These are phyloP conservation scores for Keiferia lycopersicella DNA, from an alignment of 2,888 invertebrate species.

Conservation along the genomic window DNA sequence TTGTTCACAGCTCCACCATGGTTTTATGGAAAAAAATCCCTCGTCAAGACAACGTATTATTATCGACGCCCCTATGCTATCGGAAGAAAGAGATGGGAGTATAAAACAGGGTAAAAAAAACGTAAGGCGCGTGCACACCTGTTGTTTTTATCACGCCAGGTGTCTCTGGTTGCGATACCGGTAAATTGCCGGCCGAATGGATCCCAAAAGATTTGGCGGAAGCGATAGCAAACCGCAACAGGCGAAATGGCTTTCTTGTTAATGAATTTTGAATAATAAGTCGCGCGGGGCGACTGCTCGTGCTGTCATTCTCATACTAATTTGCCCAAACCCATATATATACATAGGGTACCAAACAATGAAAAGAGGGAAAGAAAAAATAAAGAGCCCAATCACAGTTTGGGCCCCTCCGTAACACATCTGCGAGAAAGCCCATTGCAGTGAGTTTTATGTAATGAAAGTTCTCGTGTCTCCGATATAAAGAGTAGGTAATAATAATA, in stretches of 20 bases:
- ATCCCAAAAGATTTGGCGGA: conserved; percentile 1
- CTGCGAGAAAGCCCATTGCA: conserved; percentile 15
- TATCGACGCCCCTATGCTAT: conserved; percentile 36
- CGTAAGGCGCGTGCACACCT: conserved; percentile 63
- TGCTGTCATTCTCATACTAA: no score
- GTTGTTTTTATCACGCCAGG: conserved; percentile 53
- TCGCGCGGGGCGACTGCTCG: no score
- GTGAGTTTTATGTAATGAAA: conserved; percentile 21
- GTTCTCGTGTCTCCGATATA: conserved; percentile 22
- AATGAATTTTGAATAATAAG: neutral
- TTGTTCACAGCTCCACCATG: conserved; percentile 9
- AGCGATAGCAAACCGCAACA: conserved; percentile 5
- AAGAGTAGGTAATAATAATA: conserved; percentile 36
- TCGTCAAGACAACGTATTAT: conserved; percentile 23
- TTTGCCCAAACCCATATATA: no score
- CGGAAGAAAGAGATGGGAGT: conserved; percentile 41
- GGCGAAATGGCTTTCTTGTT: neutral
- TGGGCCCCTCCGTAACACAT: conserved; percentile 9
- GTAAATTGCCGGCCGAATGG: conserved; percentile 38
- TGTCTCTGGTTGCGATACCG: conserved; percentile 53
- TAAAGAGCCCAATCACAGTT: neutral
- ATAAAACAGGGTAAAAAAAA: conserved; percentile 35
- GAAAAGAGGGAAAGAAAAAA: neutral
- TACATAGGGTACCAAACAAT: no score
- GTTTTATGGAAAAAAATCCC: conserved; percentile 8